These are phyloP conservation scores for Chironomus riparius DNA, from an alignment of 2,888 invertebrate genomes.

Conservation along the genomic window DNA sequence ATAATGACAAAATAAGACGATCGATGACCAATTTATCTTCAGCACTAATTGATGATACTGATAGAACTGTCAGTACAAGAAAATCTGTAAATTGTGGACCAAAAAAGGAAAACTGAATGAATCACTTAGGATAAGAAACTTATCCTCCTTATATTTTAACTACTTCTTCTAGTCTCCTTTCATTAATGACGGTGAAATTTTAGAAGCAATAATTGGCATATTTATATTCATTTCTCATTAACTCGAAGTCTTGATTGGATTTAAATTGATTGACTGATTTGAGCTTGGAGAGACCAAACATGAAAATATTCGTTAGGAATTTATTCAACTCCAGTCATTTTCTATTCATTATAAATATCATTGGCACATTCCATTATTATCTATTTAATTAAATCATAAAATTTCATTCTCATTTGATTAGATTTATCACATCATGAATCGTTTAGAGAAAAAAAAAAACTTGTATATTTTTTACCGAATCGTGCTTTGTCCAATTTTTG, in stretches of 20 bases:
- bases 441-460: background rate
- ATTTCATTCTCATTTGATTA: background rate
- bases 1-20: background rate
- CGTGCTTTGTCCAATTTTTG: no score
- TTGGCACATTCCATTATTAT: constrained; percentile 17
- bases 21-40: background rate
- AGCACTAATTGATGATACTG: background rate
- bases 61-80: background rate
- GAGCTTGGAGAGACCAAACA: no score
- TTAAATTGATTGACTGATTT: no score
- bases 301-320: no score
- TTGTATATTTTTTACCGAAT: background rate
- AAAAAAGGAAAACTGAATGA: constrained; percentile 11
- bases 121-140: background rate
- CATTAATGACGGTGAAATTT: background rate
- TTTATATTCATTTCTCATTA: no score
- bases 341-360: background rate
- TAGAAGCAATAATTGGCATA: no score
- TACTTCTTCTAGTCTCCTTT: background rate
- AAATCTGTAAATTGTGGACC: background rate
- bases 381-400: background rate
- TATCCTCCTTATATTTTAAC: background rate
- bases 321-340: background rate
- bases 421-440: background rate
- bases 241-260: no score